These are phyloP conservation scores for Orthonyx spaldingii DNA, from an alignment of 2,113 vertebrate species.

Conservation along the genomic window DNA sequence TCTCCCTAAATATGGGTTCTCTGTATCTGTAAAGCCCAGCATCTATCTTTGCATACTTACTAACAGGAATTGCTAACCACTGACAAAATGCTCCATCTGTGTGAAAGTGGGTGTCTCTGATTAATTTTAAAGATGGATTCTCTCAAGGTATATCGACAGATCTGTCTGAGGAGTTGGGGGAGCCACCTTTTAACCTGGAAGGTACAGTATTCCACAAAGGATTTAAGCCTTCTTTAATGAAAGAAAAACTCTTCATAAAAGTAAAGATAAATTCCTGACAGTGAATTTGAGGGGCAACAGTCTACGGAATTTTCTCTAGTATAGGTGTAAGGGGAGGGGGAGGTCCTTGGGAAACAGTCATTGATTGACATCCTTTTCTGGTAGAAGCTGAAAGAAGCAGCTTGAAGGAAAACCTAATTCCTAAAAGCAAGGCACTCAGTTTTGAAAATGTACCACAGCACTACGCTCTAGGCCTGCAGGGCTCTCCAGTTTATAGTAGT, in stretches of 20 bases:
- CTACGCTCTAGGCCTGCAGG: neutral
- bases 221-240: constrained; percentile 43
- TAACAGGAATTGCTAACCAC: constrained; percentile 78
- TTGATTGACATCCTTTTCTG: neutral
- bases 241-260: neutral
- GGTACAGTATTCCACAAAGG: constrained; percentile 69
- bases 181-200: constrained; percentile 71
- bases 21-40: constrained; percentile 62
- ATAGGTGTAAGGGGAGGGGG: neutral
- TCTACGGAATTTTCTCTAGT: neutral
- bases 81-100: constrained; percentile 70
- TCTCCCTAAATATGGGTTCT: neutral
- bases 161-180: constrained; percentile 72
- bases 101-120: constrained; percentile 78
- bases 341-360: neutral
- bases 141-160: constrained; percentile 78
- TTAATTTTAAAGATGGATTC: constrained; percentile 80
- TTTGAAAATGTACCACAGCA: neutral
- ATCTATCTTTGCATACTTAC: constrained; percentile 70
- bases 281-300: neutral
- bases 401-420: neutral
- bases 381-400: neutral
- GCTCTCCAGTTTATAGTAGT: neutral
- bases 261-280: constrained; percentile 2
- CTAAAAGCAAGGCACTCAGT: neutral